These are phyloP conservation scores for Lichenostomus cassidix DNA, from an alignment of 2,113 vertebrate genomes.

Conservation along the genomic window DNA sequence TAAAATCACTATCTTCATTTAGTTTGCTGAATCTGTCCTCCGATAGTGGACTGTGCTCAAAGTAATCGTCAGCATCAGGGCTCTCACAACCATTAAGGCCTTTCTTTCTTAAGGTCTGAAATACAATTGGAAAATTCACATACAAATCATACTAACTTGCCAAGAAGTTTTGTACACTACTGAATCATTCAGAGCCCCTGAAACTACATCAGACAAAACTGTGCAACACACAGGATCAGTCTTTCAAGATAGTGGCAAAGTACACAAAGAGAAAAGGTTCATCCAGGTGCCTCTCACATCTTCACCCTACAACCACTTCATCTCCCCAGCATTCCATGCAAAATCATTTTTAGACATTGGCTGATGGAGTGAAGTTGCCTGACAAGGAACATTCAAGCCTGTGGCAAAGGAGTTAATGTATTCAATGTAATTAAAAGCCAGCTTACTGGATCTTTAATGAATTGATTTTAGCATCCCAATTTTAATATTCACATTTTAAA, in stretches of 20 bases:
- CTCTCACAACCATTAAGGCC: constrained; percentile 99
- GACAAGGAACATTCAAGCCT: neutral
- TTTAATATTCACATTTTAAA: neutral
- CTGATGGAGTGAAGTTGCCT: neutral
- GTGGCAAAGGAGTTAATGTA: neutral
- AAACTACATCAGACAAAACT: constrained; percentile 42
- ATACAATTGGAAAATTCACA: constrained; percentile 99
- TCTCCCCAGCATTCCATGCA: neutral
- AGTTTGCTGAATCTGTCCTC: constrained; percentile 99
- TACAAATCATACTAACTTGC: constrained; percentile 81
- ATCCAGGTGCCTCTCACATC: neutral
- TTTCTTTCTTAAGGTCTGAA: constrained; percentile 99
- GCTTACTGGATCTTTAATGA: neutral
- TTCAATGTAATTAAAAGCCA: neutral
- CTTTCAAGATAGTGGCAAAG: neutral
- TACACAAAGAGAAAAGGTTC: constrained; percentile 6
- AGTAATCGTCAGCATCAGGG: constrained; percentile 98
- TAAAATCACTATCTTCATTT: constrained; percentile 99
- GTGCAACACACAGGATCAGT: constrained; percentile 19
- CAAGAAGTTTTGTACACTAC: constrained; percentile 61
- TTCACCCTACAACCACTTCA: neutral
- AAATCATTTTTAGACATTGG: neutral
- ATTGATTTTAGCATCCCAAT: neutral
- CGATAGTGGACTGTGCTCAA: constrained; percentile 98
- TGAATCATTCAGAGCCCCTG: constrained; percentile 72